A percentile compares a stretch with the other conserved stretches of the same genome.
Conservation (phyloP, 2,113 vertebrate species). For the Enhydra lutris region DNA sequence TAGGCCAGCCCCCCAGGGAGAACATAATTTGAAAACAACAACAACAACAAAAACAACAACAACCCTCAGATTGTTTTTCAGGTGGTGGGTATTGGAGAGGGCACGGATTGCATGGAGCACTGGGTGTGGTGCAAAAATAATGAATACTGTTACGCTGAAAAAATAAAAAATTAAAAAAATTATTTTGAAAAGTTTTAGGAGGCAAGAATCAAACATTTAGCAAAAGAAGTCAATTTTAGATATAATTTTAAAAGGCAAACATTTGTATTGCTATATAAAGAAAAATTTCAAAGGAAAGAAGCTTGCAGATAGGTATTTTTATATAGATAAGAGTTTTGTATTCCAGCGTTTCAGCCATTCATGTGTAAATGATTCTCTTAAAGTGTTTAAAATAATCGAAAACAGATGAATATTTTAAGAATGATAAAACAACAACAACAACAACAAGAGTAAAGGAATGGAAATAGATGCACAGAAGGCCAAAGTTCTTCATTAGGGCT, state of each 20-base stretch:
- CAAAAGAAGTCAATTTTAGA: background rate
- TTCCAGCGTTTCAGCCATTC: background rate
- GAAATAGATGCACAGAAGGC: background rate
- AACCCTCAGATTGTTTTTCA: no score
- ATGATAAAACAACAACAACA: background rate
- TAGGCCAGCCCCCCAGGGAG: background rate
- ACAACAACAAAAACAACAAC: no score
- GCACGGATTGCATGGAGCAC: no score
- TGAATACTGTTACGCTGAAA: no score
- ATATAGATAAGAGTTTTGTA: background rate
- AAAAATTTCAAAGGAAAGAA: background rate
- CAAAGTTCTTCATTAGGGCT: background rate
- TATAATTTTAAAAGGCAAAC: background rate
- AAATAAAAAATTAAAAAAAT: background rate
- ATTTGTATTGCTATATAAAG: background rate
- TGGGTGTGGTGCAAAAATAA: no score
- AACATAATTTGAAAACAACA: background rate
- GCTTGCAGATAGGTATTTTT: background rate
- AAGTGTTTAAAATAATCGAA: constrained; percentile 41
- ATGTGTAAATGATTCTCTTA: constrained; percentile 34
- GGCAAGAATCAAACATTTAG: background rate
- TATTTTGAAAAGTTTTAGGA: background rate
- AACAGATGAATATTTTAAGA: constrained; percentile 14
- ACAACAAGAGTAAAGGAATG: background rate
- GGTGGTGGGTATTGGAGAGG: no score